Conservation (phyloP, 2,888 invertebrate genomes). For the Cerastis rubricosa region DNA sequence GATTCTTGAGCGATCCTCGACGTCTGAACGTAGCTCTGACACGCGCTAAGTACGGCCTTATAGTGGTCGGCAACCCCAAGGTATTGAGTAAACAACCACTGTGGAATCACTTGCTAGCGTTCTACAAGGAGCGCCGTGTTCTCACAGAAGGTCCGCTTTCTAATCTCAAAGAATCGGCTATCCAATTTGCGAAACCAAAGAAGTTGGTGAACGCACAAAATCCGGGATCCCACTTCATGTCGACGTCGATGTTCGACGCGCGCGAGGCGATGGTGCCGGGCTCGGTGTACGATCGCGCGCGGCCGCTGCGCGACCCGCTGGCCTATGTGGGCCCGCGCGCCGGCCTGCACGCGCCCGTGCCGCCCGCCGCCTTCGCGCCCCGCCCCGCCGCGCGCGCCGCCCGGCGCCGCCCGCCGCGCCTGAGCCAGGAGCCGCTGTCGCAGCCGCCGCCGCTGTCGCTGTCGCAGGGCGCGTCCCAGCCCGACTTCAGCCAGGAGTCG, state of each 20-base stretch:
- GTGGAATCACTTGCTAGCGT: constrained; percentile 99
- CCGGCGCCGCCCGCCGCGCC: constrained; percentile 85
- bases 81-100: constrained; percentile 99
- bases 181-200: constrained; percentile 99
- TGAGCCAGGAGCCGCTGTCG: constrained; percentile 93
- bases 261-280: constrained; percentile 98
- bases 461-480: constrained; percentile 94
- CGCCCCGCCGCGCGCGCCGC: constrained; percentile 94
- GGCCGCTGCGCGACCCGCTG: constrained; percentile 96
- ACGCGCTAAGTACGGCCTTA: constrained; percentile 98
- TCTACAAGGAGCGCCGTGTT: constrained; percentile 99
- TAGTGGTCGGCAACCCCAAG: constrained; percentile 99
- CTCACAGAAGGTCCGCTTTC: constrained; percentile 99
- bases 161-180: constrained; percentile 98
- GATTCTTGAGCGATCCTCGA: constrained; percentile 99
- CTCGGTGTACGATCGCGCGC: constrained; percentile 96
- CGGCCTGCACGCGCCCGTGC: constrained; percentile 95
- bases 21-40: constrained; percentile 99
- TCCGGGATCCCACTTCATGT: constrained; percentile 99
- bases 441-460: constrained; percentile 93
- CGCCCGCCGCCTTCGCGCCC: constrained; percentile 98
- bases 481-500: constrained; percentile 95
- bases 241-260: constrained; percentile 98
- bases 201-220: constrained; percentile 98
- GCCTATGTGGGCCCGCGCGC: constrained; percentile 97